Conservation (phyloP, 1,140 invertebrate species). For the Chlorops oryzae region DNA sequence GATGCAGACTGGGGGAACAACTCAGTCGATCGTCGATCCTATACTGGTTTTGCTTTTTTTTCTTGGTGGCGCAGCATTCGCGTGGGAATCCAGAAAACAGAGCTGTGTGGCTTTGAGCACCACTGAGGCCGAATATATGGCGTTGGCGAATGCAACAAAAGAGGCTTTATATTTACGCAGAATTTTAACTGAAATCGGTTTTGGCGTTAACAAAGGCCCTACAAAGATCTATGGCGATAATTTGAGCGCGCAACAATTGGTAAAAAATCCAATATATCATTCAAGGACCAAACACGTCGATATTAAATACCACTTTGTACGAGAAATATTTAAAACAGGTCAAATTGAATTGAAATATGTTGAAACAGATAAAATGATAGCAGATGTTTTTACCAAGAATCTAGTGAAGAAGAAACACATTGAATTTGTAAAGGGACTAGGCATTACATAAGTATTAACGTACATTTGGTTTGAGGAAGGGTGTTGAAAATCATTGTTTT, state of each 20-base stretch:
- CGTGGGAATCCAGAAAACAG: constrained; percentile 25
- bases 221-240: constrained; percentile 13
- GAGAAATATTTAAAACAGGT: constrained; percentile 11
- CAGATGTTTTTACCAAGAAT: constrained; percentile 13
- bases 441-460: too few species aligned
- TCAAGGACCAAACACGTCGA: constrained; percentile 47
- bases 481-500: too few species aligned
- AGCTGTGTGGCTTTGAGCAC: constrained; percentile 29
- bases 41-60: constrained; percentile 37
- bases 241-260: constrained; percentile 12
- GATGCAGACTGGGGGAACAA: constrained; percentile 5
- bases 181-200: constrained; percentile 21
- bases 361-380: constrained; percentile 10
- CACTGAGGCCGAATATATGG: too few species aligned
- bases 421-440: constrained; percentile 8
- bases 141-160: too few species aligned
- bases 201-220: background rate
- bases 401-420: constrained; percentile 8
- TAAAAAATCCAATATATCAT: constrained; percentile 38
- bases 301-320: constrained; percentile 38
- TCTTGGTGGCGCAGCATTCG: constrained; percentile 19
- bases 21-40: constrained; percentile 29
- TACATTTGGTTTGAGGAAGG: too few species aligned
- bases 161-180: too few species aligned
- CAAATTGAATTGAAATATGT: constrained; percentile 8